phyloP scores from a whole-genome alignment of 2,113 vertebrate species.

The Erythrolamprus reginae region DNA sequence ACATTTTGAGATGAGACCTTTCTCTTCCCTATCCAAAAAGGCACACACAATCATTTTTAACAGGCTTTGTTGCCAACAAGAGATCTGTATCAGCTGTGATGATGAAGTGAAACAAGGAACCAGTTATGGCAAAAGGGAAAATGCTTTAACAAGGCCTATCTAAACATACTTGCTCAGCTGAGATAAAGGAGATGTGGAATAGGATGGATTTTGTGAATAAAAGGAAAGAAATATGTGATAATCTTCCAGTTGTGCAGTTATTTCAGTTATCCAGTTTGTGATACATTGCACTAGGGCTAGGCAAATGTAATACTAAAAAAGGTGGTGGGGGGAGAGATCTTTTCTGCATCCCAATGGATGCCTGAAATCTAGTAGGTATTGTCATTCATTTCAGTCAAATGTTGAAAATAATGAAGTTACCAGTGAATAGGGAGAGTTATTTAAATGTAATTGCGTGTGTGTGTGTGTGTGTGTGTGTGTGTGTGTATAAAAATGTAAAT shows the following conservation, averaged over 20 bases:
- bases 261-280: not conserved
- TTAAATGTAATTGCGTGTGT: too few species aligned
- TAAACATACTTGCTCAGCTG: not conserved
- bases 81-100: constrained; percentile 19
- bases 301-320: constrained; percentile 1
- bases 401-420: not conserved
- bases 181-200: not conserved
- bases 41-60: constrained; percentile 9
- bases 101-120: constrained; percentile 28
- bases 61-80: constrained; percentile 11
- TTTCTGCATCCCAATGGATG: not conserved
- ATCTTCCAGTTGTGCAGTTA: not conserved
- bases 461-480: not conserved
- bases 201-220: constrained; percentile 17
- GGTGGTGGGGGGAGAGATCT: not conserved
- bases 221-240: not conserved
- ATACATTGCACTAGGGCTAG: not conserved
- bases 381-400: not conserved
- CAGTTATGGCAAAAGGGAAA: constrained; percentile 13
- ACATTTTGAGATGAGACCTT: constrained; percentile 18
- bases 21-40: constrained; percentile 12
- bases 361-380: not conserved
- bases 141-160: not conserved
- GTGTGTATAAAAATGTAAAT: not conserved
- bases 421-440: not conserved